A percentile compares a stretch with the other conserved stretches of the same genome.
Conservation (phyloP, 1,140 invertebrate species). For the Drosophila lacteicornis region DNA sequence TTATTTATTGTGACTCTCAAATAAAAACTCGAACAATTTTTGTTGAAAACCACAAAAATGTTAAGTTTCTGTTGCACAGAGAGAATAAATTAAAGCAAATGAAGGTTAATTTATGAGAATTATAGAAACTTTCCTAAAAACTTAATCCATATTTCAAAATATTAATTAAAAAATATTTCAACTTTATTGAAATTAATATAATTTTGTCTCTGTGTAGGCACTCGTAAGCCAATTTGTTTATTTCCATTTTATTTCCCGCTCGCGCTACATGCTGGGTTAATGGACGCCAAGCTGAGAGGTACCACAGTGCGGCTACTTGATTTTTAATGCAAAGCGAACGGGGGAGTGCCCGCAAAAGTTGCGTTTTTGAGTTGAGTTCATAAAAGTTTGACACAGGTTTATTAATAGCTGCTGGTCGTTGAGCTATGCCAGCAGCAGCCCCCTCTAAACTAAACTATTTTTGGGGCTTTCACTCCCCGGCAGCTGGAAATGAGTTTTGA, state of each 20-base stretch:
- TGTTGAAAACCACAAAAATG: constrained; percentile 17
- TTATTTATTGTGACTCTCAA: constrained; percentile 15
- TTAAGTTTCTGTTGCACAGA: background rate
- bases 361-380: constrained; percentile 60
- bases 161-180: background rate
- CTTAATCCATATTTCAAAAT: no score
- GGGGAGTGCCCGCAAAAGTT: constrained; percentile 43
- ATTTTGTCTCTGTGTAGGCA: background rate
- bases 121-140: background rate
- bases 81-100: background rate
- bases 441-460: constrained; percentile 62
- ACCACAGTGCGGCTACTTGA: constrained; percentile 52
- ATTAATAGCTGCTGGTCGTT: constrained; percentile 71
- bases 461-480: constrained; percentile 34
- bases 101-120: background rate
- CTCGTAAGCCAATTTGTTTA: constrained; percentile 10
- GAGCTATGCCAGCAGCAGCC: constrained; percentile 46
- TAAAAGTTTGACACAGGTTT: constrained; percentile 78
- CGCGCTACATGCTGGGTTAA: constrained; percentile 30
- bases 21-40: constrained; percentile 14
- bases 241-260: constrained; percentile 25
- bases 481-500: constrained; percentile 65
- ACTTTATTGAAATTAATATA: background rate
- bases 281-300: constrained; percentile 26
- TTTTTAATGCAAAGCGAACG: constrained; percentile 49